Conservation (phyloP, 1,140 invertebrate species). For the Parapsyche elsis region DNA sequence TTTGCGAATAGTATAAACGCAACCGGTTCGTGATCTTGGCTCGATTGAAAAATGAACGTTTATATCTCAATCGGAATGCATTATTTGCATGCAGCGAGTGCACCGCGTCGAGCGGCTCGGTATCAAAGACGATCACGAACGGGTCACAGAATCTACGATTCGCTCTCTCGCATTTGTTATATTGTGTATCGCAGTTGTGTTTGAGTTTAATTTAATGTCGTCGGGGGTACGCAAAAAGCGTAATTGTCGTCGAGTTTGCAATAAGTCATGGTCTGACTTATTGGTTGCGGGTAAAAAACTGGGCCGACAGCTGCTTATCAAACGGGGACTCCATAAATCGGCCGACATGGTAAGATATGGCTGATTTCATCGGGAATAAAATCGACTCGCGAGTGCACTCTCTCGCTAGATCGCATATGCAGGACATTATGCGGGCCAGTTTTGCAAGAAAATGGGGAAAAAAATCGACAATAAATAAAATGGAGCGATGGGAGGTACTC, state of each 20-base stretch:
- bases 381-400: background rate
- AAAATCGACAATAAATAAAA: too few species aligned
- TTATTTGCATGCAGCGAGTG: too few species aligned
- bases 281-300: slow-evolving; percentile 35
- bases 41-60: background rate
- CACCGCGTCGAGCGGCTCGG: too few species aligned
- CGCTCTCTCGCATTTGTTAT: too few species aligned
- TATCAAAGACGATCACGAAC: too few species aligned
- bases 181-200: too few species aligned
- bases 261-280: slow-evolving; percentile 43
- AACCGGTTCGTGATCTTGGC: too few species aligned
- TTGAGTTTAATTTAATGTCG: background rate
- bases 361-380: background rate
- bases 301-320: slow-evolving; percentile 27
- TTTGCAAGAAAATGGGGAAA: background rate
- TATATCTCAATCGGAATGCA: too few species aligned
- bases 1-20: too few species aligned
- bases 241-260: slow-evolving; percentile 18
- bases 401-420: slow-evolving; percentile 32
- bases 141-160: too few species aligned
- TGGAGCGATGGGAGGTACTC: too few species aligned
- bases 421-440: slow-evolving; percentile 8
- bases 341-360: slow-evolving; percentile 26
- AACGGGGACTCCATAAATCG: slow-evolving; percentile 31
- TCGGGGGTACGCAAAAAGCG: background rate